phyloP scores from a whole-genome alignment of 1,140 invertebrate genomes.

The Leptopilina clavipes region DNA sequence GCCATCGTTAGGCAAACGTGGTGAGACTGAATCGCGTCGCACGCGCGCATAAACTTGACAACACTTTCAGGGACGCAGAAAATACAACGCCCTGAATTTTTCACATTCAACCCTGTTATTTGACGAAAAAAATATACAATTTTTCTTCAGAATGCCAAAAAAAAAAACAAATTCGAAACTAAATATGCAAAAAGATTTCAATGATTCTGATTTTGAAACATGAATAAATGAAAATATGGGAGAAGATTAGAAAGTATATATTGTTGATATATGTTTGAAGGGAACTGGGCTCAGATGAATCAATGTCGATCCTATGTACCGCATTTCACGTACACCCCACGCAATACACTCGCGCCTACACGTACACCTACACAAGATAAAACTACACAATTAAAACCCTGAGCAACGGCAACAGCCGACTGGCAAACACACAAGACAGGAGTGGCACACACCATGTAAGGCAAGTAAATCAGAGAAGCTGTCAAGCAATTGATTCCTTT shows the following conservation, averaged over 20 bases:
- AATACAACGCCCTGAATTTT: neutral
- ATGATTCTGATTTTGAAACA: neutral
- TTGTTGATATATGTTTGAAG: too few species aligned
- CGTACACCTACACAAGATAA: slow-evolving; percentile 13
- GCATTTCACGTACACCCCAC: slow-evolving; percentile 26
- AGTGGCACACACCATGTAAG: slow-evolving; percentile 66
- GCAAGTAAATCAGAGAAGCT: slow-evolving; percentile 47
- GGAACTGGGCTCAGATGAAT: neutral
- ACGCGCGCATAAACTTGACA: slow-evolving; percentile 13
- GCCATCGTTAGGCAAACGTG: neutral
- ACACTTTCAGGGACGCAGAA: slow-evolving; percentile 9
- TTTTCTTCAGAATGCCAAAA: neutral
- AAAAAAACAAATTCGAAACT: neutral
- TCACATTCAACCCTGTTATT: too few species aligned
- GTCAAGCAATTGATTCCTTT: slow-evolving; percentile 44
- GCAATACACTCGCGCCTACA: neutral
- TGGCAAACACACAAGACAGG: slow-evolving; percentile 52
- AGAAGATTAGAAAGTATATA: neutral
- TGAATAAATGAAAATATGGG: neutral
- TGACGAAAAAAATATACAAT: neutral
- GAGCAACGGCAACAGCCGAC: slow-evolving; percentile 52
- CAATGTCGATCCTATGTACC: slow-evolving; percentile 16
- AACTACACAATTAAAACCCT: neutral
- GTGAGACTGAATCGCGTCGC: neutral
- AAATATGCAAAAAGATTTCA: neutral